Conservation (phyloP, 2,113 vertebrate species). For the Polypterus bichir region DNA sequence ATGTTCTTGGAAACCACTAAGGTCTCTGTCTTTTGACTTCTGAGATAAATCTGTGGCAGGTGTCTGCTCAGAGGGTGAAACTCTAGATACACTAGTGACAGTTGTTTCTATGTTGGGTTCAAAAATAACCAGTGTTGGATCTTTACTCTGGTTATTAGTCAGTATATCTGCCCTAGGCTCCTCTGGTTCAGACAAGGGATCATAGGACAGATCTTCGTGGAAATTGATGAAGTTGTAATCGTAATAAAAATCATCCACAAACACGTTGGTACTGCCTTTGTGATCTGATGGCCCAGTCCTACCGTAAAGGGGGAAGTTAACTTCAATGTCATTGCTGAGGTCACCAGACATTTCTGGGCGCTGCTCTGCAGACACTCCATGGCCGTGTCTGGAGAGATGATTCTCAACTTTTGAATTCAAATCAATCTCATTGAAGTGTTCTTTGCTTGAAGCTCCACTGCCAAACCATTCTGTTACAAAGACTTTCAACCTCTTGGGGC, state of each 20-base stretch:
- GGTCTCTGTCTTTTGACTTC: too few species aligned
- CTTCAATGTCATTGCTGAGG: conserved; percentile 43
- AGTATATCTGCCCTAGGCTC: too few species aligned
- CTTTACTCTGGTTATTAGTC: too few species aligned
- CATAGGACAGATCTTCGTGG: conserved; percentile 75
- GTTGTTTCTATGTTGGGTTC: too few species aligned
- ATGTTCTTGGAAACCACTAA: too few species aligned
- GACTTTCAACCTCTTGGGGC: conserved; percentile 30
- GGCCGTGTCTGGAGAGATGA: conserved; percentile 14
- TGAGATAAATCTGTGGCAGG: too few species aligned
- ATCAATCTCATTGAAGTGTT: conserved; percentile 68
- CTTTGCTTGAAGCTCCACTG: conserved; percentile 70
- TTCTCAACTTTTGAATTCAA: conserved; percentile 30
- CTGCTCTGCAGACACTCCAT: conserved; percentile 24
- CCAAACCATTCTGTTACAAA: conserved; percentile 61
- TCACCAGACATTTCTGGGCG: conserved; percentile 18
- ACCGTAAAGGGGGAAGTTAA: conserved; percentile 44
- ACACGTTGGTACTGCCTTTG: conserved; percentile 30
- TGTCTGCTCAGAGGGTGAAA: too few species aligned
- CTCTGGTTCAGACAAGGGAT: conserved; percentile 21
- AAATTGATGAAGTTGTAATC: conserved; percentile 97
- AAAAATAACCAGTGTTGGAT: too few species aligned
- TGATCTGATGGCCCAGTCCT: conserved; percentile 34
- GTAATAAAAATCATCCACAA: conserved; percentile 90
- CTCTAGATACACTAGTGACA: too few species aligned